phyloP scores from a whole-genome alignment of 2,113 vertebrate species.

The Osmerus eperlanus region DNA sequence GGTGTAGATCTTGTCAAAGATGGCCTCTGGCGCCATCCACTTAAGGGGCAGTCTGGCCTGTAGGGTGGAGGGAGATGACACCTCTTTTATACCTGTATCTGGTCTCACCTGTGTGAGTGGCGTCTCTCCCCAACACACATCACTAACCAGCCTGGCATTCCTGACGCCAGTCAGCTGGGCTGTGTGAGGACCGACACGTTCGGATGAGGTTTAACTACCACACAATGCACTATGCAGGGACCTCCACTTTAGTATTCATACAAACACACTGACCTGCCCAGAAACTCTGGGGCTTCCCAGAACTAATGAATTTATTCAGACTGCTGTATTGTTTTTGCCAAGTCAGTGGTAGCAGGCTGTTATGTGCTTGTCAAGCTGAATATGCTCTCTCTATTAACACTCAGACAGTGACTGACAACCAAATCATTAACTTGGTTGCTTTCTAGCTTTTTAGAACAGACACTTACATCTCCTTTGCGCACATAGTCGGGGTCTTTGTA shows the following conservation, averaged over 20 bases:
- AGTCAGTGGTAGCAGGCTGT: constrained; percentile 15
- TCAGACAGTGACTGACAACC: constrained; percentile 6
- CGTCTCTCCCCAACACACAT: constrained; percentile 1
- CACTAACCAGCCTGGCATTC: constrained; percentile 4
- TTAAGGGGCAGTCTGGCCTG: constrained; percentile 91
- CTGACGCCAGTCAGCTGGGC: not conserved
- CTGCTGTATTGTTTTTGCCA: constrained; percentile 15
- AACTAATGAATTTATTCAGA: constrained; percentile 24
- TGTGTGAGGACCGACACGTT: not conserved
- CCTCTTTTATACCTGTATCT: constrained; percentile 6
- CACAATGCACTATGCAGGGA: constrained; percentile 11
- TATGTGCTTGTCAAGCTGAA: constrained; percentile 16
- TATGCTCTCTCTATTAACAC: not conserved
- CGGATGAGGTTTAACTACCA: constrained; percentile 7
- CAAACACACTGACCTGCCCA: constrained; percentile 21
- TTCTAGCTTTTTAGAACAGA: not conserved
- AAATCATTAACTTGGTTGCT: not conserved
- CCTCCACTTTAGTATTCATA: constrained; percentile 15
- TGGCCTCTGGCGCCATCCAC: constrained; percentile 96
- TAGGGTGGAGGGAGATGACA: constrained; percentile 9
- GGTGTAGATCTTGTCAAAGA: constrained; percentile 94
- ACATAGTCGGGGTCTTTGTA: constrained; percentile 95
- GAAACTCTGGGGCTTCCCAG: constrained; percentile 22
- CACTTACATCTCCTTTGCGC: constrained; percentile 91
- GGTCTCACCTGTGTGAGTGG: constrained; percentile 1